A percentile compares a stretch with the other conserved stretches of the same genome.
These are phyloP conservation scores for Drosophila baimaii DNA, from an alignment of 1,140 invertebrate genomes.

Conservation along the genomic window DNA sequence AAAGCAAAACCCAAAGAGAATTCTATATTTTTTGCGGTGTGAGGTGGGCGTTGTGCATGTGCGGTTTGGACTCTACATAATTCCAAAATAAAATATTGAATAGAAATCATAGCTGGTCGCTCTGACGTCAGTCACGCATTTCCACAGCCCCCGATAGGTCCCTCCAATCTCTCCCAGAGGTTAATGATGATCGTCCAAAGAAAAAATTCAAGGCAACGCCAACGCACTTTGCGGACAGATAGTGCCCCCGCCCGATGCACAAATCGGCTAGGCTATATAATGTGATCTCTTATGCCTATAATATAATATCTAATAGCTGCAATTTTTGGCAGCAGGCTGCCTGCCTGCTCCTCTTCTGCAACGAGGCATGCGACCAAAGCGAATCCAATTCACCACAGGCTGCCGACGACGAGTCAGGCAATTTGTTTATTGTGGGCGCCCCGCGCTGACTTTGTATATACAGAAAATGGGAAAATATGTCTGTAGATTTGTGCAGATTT, in stretches of 20 bases:
- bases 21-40: conserved; percentile 32
- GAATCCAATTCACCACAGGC: conserved; percentile 75
- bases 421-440: conserved; percentile 81
- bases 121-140: conserved; percentile 71
- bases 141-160: neutral
- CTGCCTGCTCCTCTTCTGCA: conserved; percentile 54
- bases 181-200: conserved; percentile 25
- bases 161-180: neutral
- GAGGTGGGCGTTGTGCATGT: conserved; percentile 59
- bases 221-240: conserved; percentile 48
- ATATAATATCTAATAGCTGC: conserved; percentile 60
- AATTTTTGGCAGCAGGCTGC: conserved; percentile 56
- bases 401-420: conserved; percentile 35
- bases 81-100: conserved; percentile 51
- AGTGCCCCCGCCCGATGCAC: conserved; percentile 22
- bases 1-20: conserved; percentile 28
- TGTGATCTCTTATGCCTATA: conserved; percentile 16
- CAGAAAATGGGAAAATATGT: conserved; percentile 38
- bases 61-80: conserved; percentile 32
- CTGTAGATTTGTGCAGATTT: conserved; percentile 26
- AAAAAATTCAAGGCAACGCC: conserved; percentile 76
- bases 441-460: conserved; percentile 45
- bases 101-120: conserved; percentile 37
- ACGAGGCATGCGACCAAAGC: conserved; percentile 57
- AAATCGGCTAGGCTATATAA: conserved; percentile 33